Conservation (phyloP, 1,140 invertebrate species). For the Asbolus verrucosus region DNA sequence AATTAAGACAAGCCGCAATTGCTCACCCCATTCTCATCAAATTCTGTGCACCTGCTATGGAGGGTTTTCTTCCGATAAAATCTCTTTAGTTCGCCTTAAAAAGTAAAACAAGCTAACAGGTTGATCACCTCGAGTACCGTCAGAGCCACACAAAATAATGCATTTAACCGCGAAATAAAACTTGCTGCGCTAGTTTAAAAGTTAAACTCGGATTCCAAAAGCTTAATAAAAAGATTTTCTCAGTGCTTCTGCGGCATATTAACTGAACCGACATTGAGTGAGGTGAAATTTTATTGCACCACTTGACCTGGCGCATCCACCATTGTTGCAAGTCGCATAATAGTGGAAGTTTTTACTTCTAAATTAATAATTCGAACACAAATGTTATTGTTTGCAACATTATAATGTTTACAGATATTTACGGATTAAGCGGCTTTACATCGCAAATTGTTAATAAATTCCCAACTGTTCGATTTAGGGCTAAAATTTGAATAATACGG, state of each 20-base stretch:
- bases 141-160: conserved; percentile 2
- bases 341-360: too few species aligned
- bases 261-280: not conserved
- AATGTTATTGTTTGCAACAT: too few species aligned
- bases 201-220: conserved; percentile 4
- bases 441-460: too few species aligned
- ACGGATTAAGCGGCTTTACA: too few species aligned
- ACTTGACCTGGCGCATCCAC: conserved; percentile 9
- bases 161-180: conserved; percentile 14
- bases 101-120: conserved; percentile 29
- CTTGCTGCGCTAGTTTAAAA: conserved; percentile 8
- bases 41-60: conserved; percentile 28
- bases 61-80: conserved; percentile 13
- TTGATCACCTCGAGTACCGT: conserved; percentile 4
- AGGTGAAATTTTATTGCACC: not conserved
- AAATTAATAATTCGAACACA: too few species aligned
- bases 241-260: not conserved
- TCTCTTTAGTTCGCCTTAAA: conserved; percentile 1
- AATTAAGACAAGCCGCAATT: conserved; percentile 39
- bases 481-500: too few species aligned
- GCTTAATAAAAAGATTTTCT: conserved; percentile 12
- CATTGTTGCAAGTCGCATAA: not conserved
- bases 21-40: conserved; percentile 27
- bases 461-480: too few species aligned
- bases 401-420: too few species aligned